Conservation (phyloP, 37 sponge, comb jelly and placozoan genomes). For the Mnemiopsis leidyi region DNA sequence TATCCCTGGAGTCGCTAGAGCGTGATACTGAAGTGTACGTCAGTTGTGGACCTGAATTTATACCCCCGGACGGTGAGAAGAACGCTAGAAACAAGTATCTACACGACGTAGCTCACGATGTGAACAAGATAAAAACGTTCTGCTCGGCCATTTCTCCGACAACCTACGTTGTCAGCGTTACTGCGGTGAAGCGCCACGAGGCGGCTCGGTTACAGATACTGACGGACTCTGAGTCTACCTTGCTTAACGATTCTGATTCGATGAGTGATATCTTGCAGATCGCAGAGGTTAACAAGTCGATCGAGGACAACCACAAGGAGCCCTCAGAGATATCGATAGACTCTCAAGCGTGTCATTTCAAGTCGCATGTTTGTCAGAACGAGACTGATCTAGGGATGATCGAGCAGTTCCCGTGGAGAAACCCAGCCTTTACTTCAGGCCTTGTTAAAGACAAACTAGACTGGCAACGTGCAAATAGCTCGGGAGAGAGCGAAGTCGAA, state of each 20-base stretch:
- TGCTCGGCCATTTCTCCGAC: conserved; percentile 33
- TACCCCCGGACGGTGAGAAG: conserved; percentile 24
- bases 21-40: conserved; percentile 39
- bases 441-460: conserved; percentile 33
- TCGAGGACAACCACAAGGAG: not conserved
- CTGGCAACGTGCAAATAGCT: conserved; percentile 26
- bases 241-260: not conserved
- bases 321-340: not conserved
- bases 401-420: conserved; percentile 52
- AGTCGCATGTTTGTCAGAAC: not conserved
- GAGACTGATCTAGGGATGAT: not conserved
- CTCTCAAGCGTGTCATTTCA: not conserved
- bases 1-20: conserved; percentile 33
- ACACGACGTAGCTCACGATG: not conserved
- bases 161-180: conserved; percentile 11
- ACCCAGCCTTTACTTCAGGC: conserved; percentile 22
- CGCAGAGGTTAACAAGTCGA: conserved; percentile 17
- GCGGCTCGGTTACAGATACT: not conserved
- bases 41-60: conserved; percentile 32
- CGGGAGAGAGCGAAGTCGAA: not conserved
- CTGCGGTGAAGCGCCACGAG: not conserved
- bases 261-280: conserved; percentile 37
- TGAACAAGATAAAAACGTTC: conserved; percentile 36
- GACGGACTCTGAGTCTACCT: not conserved
- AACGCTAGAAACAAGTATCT: conserved; percentile 1